Evolutionary conservation across 2,113 vertebrate species (phyloP), one percentile per base, ranked within the genome.

Genomic region (Austrofundulus limnaeus): DNA sequence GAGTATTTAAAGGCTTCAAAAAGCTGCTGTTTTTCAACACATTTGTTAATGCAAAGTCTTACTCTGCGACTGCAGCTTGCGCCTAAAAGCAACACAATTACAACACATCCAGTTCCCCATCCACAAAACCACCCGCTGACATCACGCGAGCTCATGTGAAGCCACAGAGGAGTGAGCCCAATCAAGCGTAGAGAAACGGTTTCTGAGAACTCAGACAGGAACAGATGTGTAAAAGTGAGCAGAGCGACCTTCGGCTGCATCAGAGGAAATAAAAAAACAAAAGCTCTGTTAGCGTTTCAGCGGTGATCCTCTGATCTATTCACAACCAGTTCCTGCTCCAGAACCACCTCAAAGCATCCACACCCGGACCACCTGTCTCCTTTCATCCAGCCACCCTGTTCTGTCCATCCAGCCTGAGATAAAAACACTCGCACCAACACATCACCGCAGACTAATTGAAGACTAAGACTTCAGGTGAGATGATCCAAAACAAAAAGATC

Each of bases 221-320:
- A 28, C 28, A 28, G 7, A 28, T 28, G 7, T 8, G 11, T 20
- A 41, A 59, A 64, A 37, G 28, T 17, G 37, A 11, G 38, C 59
- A 23, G 13, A 15, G 28, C 4, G 15, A 34, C 28, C 70, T 42
- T 70, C 58, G 38, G 16, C 46, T 0, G 49, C 58, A 42, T 48
- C 1, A 20, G 14, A 46, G 21, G 5, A 56, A 3, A 68, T 43
- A 70, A 78, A 34, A 70, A 61, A n/a, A 52, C 45, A n/a, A n/a
- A n/a, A 52, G 38, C 42, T 31, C 46, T 12, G 70, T 80, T 77
- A 72, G 69, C 80, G 81, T 75, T 41, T 69, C 56, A 77, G 77
- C 21, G 5, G 25, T 1, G 16, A 23, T 11, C 55, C 77, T 73
- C 42, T 73, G 58, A 69, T 75, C 72, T 54, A 72, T 62, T 82